Evolutionary conservation across 2,888 invertebrate genomes (phyloP).

Genomic region (Daptonema setosum): DNA sequence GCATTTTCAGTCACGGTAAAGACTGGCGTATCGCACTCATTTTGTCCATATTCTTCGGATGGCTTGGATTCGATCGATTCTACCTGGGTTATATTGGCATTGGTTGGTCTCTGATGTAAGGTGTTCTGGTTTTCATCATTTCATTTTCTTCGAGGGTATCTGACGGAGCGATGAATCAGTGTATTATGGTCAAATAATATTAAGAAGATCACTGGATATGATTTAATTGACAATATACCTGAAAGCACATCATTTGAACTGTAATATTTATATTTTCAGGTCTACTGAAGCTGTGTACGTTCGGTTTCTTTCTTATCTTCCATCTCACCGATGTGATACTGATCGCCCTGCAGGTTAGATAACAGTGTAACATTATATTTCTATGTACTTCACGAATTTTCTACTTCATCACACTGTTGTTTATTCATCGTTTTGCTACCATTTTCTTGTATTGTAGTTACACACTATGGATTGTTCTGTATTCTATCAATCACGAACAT

Average conservation of each 20-base stretch:
- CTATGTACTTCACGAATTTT: too few relatives aligned
- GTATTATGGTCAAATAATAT: too few relatives aligned
- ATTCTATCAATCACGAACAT: too few relatives aligned
- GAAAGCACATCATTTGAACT: too few relatives aligned
- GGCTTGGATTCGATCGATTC: conserved; percentile 90
- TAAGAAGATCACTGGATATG: too few relatives aligned
- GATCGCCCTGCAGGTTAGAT: conserved; percentile 61
- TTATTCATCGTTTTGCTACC: too few relatives aligned
- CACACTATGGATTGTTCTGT: too few relatives aligned
- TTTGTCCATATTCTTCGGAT: conserved; percentile 82
- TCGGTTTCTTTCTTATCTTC: conserved; percentile 74
- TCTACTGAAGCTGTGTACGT: conserved; percentile 71
- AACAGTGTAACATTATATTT: background rate
- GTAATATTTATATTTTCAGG: conserved; percentile 29
- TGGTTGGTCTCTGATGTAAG: conserved; percentile 30
- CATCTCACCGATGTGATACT: conserved; percentile 81
- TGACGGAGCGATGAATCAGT: too few relatives aligned
- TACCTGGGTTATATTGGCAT: conserved; percentile 94
- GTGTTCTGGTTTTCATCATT: background rate
- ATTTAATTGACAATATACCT: too few relatives aligned
- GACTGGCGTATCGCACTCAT: conserved; percentile 41
- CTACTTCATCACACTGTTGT: too few relatives aligned
- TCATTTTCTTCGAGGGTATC: background rate
- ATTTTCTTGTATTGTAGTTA: too few relatives aligned
- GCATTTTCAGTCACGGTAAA: background rate